Base-by-base conservation (phyloP, 1,140 invertebrate species). In the Maniola jurtina region DNA sequence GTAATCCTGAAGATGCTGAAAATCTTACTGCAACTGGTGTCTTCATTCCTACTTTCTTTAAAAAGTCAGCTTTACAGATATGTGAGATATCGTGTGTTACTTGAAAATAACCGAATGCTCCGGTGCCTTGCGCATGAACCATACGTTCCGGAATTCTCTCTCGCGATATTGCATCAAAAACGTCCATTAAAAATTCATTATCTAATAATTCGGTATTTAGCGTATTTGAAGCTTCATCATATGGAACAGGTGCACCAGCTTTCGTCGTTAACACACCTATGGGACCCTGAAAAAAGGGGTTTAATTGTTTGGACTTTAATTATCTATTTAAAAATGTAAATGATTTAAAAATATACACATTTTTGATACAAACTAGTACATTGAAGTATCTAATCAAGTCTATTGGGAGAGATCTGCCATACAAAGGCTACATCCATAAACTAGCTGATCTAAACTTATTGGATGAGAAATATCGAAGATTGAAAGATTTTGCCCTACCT, bases 101-200 rank as follows among this genome's bases (percentile, higher is more conserved):
- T 91, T 99, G 97, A 80, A 99, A 98, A 77, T 98, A 98, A 0
- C 98, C 98, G 91, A 98, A 98, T 5, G 98, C 98, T 48, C 97
- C 97, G 40, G 95, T 96, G 73, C 97, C 98, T 90, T 99, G 98
- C 0, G 98, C 98, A 85, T 99, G 97, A 0, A 98, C 97, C 0
- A 99, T 95, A 66, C 98, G 92, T 86, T 99, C 98, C 0, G 98
- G 97, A 74, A 99, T 99, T 64, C 98, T 92, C 88, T 99, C 98
- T 15, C 97, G 88, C 72, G 95, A 94, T 74, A 99, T 98, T 84
- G 98, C 96, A 0, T 96, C 94, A 75, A 98, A 92, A 81, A 98
- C 96, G 81, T 99, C 98, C 65, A 98, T 86, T 71, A 95, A 96
- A 40, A 94, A 93, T 66, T 95, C 94, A 86, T 99, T 98, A 78